Evolutionary conservation across 37 sponge, comb jelly and placozoan genomes (phyloP).

Genomic region (Hormiphora californensis): DNA sequence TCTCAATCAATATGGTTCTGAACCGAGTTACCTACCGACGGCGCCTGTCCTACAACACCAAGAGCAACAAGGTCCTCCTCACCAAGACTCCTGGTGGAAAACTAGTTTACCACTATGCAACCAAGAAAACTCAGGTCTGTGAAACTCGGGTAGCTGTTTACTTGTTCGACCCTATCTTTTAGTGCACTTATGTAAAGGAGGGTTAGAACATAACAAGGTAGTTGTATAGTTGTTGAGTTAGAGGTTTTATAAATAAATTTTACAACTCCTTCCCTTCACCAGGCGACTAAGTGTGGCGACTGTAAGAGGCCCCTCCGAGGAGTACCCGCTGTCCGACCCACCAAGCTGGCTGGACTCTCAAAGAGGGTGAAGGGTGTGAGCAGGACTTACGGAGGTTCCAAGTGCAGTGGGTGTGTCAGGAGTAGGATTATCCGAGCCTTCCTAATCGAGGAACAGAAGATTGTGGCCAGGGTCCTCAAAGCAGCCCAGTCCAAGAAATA

Average conservation of each 20-base stretch:
- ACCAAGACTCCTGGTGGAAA: slow-evolving; percentile 27
- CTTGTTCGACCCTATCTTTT: no score
- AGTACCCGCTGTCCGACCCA: slow-evolving; percentile 77
- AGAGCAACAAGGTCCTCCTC: slow-evolving; percentile 7
- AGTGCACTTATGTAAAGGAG: no score
- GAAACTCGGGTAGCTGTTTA: no score
- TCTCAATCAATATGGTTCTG: not conserved
- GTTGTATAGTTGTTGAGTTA: no score
- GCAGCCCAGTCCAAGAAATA: slow-evolving; percentile 7
- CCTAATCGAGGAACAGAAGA: slow-evolving; percentile 93
- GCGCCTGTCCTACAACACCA: slow-evolving; percentile 46
- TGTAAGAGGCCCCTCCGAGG: not conserved
- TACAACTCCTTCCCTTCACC: no score
- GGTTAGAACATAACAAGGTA: no score
- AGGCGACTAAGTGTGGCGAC: slow-evolving; percentile 44
- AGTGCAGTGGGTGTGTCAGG: slow-evolving; percentile 67
- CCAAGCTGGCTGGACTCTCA: slow-evolving; percentile 70
- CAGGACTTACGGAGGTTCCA: slow-evolving; percentile 79
- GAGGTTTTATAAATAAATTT: no score
- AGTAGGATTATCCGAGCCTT: slow-evolving; percentile 87
- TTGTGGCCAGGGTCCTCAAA: slow-evolving; percentile 78
- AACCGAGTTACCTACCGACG: slow-evolving; percentile 48
- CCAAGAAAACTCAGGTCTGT: slow-evolving; percentile 16
- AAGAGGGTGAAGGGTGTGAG: slow-evolving; percentile 74
- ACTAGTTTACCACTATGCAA: slow-evolving; percentile 29